Conservation (phyloP, 92 coral and sea anemone species). For the Diadumene lineata region DNA sequence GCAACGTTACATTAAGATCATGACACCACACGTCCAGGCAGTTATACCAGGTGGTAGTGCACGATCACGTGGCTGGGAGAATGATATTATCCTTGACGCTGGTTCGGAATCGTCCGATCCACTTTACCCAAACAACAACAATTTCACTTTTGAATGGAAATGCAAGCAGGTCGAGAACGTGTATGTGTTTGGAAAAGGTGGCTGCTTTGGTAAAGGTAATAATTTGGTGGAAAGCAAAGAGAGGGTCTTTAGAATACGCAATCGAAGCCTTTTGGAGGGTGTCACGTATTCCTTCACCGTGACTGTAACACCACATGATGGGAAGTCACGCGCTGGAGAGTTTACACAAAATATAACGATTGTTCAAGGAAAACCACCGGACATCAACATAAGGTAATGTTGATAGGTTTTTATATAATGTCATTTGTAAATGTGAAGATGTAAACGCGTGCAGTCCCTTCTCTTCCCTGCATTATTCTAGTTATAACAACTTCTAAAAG, state of each 20-base stretch:
- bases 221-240: constrained; percentile 43
- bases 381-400: constrained; percentile 64
- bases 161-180: constrained; percentile 41
- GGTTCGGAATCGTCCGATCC: constrained; percentile 72
- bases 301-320: constrained; percentile 49
- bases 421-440: neutral
- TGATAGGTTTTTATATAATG: neutral
- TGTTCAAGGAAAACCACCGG: constrained; percentile 72
- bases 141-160: constrained; percentile 60
- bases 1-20: constrained; percentile 64
- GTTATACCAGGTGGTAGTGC: constrained; percentile 74
- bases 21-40: constrained; percentile 64
- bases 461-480: too few relatives aligned
- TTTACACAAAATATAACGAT: constrained; percentile 62
- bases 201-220: constrained; percentile 90
- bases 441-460: neutral
- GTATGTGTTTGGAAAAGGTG: constrained; percentile 37
- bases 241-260: constrained; percentile 43
- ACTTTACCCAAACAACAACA: constrained; percentile 27
- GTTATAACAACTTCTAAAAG: too few relatives aligned
- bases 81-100: constrained; percentile 60
- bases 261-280: constrained; percentile 60
- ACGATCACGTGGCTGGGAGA: constrained; percentile 76
- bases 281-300: constrained; percentile 71
- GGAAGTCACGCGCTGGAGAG: constrained; percentile 37